phyloP scores from a whole-genome alignment of 2,113 vertebrate species.

The Dromaius novaehollandiae region DNA sequence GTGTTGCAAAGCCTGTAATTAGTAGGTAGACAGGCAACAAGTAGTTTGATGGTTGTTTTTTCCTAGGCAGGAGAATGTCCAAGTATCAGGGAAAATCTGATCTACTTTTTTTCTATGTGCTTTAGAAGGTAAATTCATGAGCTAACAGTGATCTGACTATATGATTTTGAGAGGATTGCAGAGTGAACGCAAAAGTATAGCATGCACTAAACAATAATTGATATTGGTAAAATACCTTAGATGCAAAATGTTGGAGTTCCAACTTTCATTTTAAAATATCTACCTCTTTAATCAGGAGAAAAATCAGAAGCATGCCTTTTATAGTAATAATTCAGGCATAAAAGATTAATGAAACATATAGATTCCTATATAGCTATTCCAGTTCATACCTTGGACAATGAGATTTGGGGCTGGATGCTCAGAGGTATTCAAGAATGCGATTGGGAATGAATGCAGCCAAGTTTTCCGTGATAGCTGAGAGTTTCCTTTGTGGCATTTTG shows the following conservation, averaged over 20 bases:
- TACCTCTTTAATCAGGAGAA: background rate
- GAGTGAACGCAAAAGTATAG: background rate
- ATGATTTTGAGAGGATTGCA: background rate
- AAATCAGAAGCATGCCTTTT: background rate
- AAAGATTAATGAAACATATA: background rate
- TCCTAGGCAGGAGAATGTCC: background rate
- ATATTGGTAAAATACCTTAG: background rate
- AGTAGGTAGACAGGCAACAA: background rate
- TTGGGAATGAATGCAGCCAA: background rate
- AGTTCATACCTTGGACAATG: background rate
- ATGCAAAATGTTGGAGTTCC: background rate
- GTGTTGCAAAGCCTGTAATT: background rate
- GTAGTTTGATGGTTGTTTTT: background rate
- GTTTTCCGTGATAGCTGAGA: background rate
- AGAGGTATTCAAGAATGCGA: background rate
- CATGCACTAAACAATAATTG: background rate
- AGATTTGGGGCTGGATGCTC: background rate
- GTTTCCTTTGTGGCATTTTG: background rate
- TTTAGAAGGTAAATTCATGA: background rate
- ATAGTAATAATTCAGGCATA: background rate
- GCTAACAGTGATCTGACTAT: background rate
- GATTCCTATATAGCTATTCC: background rate
- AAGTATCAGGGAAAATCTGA: background rate
- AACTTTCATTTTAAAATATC: background rate
- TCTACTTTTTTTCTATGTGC: background rate